Conservation (phyloP, 37 sponge, comb jelly and placozoan species). For the Diacarnus erythraeanus region DNA sequence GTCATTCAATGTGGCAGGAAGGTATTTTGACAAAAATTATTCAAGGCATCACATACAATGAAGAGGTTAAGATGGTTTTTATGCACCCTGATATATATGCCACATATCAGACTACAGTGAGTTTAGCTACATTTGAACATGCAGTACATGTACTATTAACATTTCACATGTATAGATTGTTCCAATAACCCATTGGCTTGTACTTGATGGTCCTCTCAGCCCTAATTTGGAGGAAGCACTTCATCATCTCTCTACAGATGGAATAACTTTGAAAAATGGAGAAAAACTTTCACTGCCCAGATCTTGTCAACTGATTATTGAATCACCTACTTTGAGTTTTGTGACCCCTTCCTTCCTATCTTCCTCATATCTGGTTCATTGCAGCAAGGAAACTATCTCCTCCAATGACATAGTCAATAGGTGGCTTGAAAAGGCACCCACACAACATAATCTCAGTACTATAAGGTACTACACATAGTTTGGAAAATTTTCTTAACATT, state of each 20-base stretch:
- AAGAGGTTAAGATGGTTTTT: not conserved
- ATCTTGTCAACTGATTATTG: constrained; percentile 48
- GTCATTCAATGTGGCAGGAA: constrained; percentile 13
- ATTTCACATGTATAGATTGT: no score
- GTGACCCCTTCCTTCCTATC: constrained; percentile 52
- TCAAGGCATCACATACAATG: not conserved
- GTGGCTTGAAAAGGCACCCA: constrained; percentile 73
- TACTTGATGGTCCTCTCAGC: constrained; percentile 64
- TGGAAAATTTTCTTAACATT: not conserved
- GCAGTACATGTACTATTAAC: not conserved
- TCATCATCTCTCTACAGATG: not conserved
- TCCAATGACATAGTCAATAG: constrained; percentile 41
- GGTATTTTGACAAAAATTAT: constrained; percentile 32
- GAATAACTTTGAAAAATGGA: constrained; percentile 29
- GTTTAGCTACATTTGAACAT: not conserved
- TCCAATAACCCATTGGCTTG: constrained; percentile 54
- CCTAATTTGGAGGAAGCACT: not conserved
- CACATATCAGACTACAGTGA: not conserved
- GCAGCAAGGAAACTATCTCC: constrained; percentile 17
- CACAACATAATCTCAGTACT: constrained; percentile 61
- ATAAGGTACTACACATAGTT: constrained; percentile 29
- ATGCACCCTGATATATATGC: not conserved
- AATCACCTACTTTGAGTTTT: constrained; percentile 21
- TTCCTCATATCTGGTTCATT: constrained; percentile 31
- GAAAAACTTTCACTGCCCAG: constrained; percentile 36